Base-by-base conservation (phyloP, 2,888 invertebrate genomes). In the Pediacus dermestoides region DNA sequence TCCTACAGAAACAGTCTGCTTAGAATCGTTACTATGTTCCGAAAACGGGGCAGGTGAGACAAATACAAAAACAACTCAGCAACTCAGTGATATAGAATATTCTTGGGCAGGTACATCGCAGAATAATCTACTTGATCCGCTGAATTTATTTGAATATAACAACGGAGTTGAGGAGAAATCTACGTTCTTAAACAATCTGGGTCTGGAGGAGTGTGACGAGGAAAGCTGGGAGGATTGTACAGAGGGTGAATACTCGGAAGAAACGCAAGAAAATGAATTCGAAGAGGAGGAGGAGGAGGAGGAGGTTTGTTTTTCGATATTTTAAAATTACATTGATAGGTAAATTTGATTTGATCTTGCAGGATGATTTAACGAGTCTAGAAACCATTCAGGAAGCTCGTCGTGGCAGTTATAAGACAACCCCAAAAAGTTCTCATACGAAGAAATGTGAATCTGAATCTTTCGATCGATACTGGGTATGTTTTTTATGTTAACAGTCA, bases 1-100 rank as follows among this genome's bases (percentile, higher is more conserved):
- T 50, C 68, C 68, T 3, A 68, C 67, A 15, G 70, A 69, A 55
- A 67, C 68, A 27, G 59, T 68, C 30, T 67, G 65, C 53, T 60
- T 64, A 47, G 66, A 68, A 42, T 52, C 59, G 39, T 47, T 63
- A n/a, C n/a, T n/a, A 42, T 56, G 60, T 52, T 44, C 54, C 31
- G 60, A 64, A 43, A 63, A 55, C 52, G 52, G 56, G 44, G 60
- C 67, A 55, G 58, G 64, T 64, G 58, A 44, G 39, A 42, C 8
- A 1, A n/a, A n/a, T n/a, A n/a, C n/a, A n/a, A n/a, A 6, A 10
- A 12, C 4, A 23, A n/a, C 14, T 30, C n/a, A 23, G 10, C 27
- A 27, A 15, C 7, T 16, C 9, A 22, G 21, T 7, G n/a, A 21
- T 28, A 28, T 28, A 11, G 10, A n/a, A 14, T 11, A 34, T n/a